Evolutionary conservation across 92 coral and sea anemone genomes (phyloP).

Genomic region (Phenganax subtilis): DNA sequence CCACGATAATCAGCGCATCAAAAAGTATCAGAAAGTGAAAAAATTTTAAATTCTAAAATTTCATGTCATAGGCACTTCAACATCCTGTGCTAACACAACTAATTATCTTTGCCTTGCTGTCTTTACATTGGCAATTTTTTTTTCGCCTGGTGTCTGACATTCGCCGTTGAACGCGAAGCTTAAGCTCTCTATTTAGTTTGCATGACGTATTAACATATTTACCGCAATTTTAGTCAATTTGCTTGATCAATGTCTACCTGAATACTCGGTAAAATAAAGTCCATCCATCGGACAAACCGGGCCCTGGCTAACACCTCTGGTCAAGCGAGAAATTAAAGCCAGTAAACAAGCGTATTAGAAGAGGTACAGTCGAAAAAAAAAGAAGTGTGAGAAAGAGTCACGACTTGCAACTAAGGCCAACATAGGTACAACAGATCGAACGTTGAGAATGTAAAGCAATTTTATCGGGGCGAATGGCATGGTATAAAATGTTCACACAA

Average conservation of each 20-base stretch:
- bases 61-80: too few relatives aligned
- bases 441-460: background rate
- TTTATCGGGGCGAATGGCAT: constrained; percentile 9
- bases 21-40: too few relatives aligned
- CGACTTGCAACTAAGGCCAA: constrained; percentile 22
- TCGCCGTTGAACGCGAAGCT: too few relatives aligned
- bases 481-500: too few relatives aligned
- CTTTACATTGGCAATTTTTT: too few relatives aligned
- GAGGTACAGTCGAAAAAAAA: constrained; percentile 22
- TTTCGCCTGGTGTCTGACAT: too few relatives aligned
- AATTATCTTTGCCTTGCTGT: too few relatives aligned
- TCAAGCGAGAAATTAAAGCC: constrained; percentile 13
- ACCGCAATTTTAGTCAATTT: constrained; percentile 27
- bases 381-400: constrained; percentile 18
- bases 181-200: too few relatives aligned
- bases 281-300: too few relatives aligned
- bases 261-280: background rate
- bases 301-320: constrained; percentile 28
- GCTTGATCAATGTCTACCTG: constrained; percentile 14
- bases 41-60: too few relatives aligned
- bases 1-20: too few relatives aligned
- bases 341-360: constrained; percentile 25
- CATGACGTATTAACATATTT: constrained; percentile 5
- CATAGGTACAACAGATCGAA: background rate
- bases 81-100: too few relatives aligned